Conservation (phyloP, 2,113 vertebrate genomes). For the Sinosuthora webbiana region DNA sequence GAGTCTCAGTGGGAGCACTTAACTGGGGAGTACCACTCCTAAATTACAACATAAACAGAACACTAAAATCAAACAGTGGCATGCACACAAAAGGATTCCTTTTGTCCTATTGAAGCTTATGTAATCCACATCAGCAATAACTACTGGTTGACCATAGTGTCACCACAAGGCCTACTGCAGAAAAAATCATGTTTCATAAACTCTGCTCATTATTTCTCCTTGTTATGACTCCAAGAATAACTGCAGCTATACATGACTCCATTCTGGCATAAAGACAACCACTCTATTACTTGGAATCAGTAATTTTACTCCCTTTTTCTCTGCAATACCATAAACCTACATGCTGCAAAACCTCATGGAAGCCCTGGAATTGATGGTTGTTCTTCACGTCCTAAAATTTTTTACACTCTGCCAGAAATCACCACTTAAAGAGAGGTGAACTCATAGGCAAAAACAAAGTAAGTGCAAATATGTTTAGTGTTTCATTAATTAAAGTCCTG, state of each 20-base stretch:
- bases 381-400: background rate
- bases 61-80: background rate
- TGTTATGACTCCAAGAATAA: background rate
- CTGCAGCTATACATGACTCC: background rate
- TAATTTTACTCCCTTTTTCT: background rate
- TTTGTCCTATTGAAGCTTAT: background rate
- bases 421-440: background rate
- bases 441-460: background rate
- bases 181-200: background rate
- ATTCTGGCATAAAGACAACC: background rate
- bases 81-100: background rate
- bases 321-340: background rate
- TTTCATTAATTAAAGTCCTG: background rate
- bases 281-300: background rate
- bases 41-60: background rate
- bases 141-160: background rate
- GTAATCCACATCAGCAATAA: background rate
- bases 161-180: background rate
- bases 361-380: rapidly evolving
- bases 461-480: background rate
- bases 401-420: background rate
- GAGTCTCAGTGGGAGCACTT: background rate
- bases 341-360: background rate
- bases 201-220: background rate
- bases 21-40: background rate